Conservation (phyloP, 2,797 vertebrate genomes). For the Schizothorax lantsangensis region DNA sequence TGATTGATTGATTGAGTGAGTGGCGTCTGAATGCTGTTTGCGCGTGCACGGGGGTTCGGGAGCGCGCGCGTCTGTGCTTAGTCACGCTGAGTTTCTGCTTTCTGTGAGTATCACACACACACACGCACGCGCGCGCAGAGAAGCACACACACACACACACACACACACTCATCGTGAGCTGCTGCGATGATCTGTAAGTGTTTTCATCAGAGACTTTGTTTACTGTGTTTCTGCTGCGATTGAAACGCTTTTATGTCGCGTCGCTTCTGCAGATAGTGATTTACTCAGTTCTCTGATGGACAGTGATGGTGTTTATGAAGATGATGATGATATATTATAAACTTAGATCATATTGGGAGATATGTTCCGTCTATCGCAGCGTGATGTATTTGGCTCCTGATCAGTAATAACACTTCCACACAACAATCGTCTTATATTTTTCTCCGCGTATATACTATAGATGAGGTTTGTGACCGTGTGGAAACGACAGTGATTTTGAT, state of each 20-base stretch:
- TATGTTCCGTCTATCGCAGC: not conserved
- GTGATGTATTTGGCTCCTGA: not conserved
- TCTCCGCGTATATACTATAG: not conserved
- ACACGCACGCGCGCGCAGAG: too few relatives aligned
- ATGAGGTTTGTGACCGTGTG: not conserved
- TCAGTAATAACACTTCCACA: not conserved
- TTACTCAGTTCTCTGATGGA: not conserved
- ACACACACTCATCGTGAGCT: not conserved
- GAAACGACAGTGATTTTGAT: not conserved
- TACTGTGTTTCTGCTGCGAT: not conserved
- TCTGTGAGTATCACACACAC: slow-evolving; percentile 25
- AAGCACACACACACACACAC: too few relatives aligned
- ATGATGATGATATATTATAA: not conserved
- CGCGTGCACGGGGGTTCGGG: not conserved
- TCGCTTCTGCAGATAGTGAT: not conserved
- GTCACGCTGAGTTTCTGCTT: slow-evolving; percentile 89
- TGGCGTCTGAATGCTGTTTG: not conserved
- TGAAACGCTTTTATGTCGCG: not conserved
- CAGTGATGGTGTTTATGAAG: not conserved
- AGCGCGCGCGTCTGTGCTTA: slow-evolving; percentile 83
- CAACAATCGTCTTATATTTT: not conserved
- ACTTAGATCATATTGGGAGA: not conserved
- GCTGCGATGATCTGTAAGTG: slow-evolving; percentile 10
- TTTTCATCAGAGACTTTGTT: slow-evolving; percentile 4
- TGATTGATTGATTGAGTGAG: not conserved